Evolutionary conservation across 2,888 invertebrate species (phyloP), one percentile per base, ranked within the genome.

Genomic region (Eledone cirrhosa): DNA sequence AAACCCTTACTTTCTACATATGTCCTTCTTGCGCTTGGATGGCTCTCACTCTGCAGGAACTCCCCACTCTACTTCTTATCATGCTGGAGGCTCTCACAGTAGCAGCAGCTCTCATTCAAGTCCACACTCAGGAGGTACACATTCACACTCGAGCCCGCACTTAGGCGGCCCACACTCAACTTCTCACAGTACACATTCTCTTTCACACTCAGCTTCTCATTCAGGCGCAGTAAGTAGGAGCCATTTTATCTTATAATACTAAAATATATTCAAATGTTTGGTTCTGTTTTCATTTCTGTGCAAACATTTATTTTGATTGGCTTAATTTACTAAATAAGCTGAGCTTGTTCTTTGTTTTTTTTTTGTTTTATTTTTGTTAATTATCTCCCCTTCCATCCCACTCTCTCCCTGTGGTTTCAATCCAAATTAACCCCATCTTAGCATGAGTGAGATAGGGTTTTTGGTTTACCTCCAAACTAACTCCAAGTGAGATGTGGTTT

Each of bases 1-100:
- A 72, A 87, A 88, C 79, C 85, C 88, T 72, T 86, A 88, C 79
- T 87, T 87, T 81, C 80, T 88, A 63, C 88, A 87, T 77, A 87
- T 85, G 14, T 87, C 87, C 22, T 81, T 87, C 48, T 83, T 86
- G 41, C 81, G 87, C 47, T 72, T 41, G 31, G 72, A 72, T 22
- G 72, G 72, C 72, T 72, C 72, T 72, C 72, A 72, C 41, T 31
- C 72, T 72, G n/a, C n/a, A 31, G 81, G 83, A 29, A 47, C 80
- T 24, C 76, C 78, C 11, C 31, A 78, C 5, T 24, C 80, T 16
- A 74, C 16, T 80, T 78, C 79, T n/a, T 80, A 85, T 2, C 84
- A 84, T 78, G 84, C 85, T 65, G 84, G 84, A 79, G 81, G 84
- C 81, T 53, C 63, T 41, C 72, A 72, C 41, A 41, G 72, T 72